Percentiles rank a stretch among this genome's conserved stretches.
Conservation (phyloP, 1,140 invertebrate species). For the Vanessa tameamea region DNA sequence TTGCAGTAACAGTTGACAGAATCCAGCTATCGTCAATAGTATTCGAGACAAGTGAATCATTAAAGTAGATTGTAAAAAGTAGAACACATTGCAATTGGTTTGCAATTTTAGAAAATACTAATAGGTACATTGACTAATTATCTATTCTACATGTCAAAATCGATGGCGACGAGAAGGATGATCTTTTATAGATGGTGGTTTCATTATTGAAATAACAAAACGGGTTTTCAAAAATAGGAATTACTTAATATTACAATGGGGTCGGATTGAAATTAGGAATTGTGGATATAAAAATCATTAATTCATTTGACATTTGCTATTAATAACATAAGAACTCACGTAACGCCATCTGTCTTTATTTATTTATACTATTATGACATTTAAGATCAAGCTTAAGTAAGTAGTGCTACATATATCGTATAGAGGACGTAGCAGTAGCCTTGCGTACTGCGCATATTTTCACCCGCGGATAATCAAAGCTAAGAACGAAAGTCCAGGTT, state of each 20-base stretch:
- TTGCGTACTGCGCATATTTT: not conserved
- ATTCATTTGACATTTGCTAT: too few relatives aligned
- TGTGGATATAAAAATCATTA: too few relatives aligned
- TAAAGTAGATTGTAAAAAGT: not conserved
- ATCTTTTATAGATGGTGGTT: not conserved
- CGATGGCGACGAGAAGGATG: not conserved
- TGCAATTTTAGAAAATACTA: not conserved
- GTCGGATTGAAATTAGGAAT: too few relatives aligned
- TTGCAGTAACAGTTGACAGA: not conserved
- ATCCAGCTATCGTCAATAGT: not conserved
- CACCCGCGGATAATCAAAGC: too few relatives aligned
- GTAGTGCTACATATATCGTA: not conserved
- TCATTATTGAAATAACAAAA: not conserved
- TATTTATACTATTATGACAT: not conserved
- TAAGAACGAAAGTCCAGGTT: too few relatives aligned
- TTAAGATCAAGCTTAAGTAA: not conserved
- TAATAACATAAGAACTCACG: too few relatives aligned
- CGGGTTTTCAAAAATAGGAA: too few relatives aligned
- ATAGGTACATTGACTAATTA: not conserved
- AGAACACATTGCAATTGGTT: not conserved
- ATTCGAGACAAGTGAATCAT: not conserved
- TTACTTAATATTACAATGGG: too few relatives aligned
- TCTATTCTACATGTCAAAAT: not conserved
- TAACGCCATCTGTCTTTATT: not conserved
- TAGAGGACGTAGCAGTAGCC: not conserved